Conservation (phyloP, 1,140 invertebrate species). For the Proctacanthus coquilletti region DNA sequence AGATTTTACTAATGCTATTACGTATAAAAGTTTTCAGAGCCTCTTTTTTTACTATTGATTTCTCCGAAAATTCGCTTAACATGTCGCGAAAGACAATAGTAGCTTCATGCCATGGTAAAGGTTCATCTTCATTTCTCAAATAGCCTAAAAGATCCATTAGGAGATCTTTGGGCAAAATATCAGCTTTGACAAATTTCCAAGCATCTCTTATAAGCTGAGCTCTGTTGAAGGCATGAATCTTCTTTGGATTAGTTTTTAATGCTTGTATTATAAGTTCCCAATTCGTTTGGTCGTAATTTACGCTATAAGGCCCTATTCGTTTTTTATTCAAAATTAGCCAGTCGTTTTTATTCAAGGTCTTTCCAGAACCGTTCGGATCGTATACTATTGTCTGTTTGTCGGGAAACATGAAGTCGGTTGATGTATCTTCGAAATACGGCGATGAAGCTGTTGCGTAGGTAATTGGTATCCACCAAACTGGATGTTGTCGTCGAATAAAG, state of each 20-base stretch:
- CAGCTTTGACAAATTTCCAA: constrained; percentile 45
- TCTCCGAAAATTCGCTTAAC: no score
- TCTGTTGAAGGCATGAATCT: constrained; percentile 51
- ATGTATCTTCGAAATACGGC: background rate
- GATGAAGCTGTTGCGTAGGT: constrained; percentile 9
- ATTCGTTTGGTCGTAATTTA: constrained; percentile 42
- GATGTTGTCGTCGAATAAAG: no score
- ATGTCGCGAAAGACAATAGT: no score
- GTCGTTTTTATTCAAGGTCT: no score
- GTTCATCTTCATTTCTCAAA: constrained; percentile 38
- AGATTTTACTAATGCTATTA: no score
- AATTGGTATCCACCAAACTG: constrained; percentile 12
- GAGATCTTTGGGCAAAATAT: constrained; percentile 30
- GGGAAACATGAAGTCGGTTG: no score
- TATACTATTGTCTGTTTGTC: no score
- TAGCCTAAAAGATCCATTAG: constrained; percentile 36
- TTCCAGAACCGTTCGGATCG: no score
- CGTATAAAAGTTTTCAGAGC: no score
- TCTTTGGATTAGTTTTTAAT: constrained; percentile 27
- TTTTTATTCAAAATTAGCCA: constrained; percentile 45
- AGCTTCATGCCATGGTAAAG: constrained; percentile 42
- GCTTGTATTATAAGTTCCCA: constrained; percentile 36
- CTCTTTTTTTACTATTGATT: no score
- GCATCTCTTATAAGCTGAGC: constrained; percentile 64
- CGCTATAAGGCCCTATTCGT: constrained; percentile 44